Conservation (phyloP, 2,113 vertebrate genomes). For the Ellobius talpinus region DNA sequence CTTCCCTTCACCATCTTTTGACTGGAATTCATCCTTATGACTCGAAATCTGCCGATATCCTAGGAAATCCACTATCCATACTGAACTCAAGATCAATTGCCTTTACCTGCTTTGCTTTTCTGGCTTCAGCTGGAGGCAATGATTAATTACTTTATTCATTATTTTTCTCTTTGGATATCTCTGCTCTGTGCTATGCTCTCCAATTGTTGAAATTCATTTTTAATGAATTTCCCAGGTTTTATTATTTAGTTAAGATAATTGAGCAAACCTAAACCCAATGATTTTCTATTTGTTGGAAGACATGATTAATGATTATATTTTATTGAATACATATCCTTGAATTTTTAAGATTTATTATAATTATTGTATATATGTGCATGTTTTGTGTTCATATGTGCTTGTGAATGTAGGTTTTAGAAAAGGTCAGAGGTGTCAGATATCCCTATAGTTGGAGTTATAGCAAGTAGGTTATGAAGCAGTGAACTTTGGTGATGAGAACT, state of each 20-base stretch:
- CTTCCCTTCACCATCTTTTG: neutral
- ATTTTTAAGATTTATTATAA: neutral
- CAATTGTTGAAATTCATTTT: neutral
- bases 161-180: neutral
- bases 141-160: neutral
- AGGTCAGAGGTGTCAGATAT: neutral
- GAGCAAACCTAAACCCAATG: neutral
- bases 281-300: conserved; percentile 33
- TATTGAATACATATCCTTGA: neutral
- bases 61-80: neutral
- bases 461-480: neutral
- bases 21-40: neutral
- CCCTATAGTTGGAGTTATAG: neutral
- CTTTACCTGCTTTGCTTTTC: accelerated
- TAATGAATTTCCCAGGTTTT: neutral
- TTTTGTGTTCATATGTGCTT: neutral
- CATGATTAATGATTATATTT: neutral
- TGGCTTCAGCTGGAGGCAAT: neutral
- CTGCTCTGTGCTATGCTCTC: neutral
- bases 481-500: neutral
- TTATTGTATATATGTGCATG: neutral
- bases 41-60: neutral
- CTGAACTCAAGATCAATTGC: neutral
- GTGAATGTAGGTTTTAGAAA: no score
- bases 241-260: neutral